phyloP scores from a whole-genome alignment of 2,888 invertebrate genomes.

The Cephus nigrinus region DNA sequence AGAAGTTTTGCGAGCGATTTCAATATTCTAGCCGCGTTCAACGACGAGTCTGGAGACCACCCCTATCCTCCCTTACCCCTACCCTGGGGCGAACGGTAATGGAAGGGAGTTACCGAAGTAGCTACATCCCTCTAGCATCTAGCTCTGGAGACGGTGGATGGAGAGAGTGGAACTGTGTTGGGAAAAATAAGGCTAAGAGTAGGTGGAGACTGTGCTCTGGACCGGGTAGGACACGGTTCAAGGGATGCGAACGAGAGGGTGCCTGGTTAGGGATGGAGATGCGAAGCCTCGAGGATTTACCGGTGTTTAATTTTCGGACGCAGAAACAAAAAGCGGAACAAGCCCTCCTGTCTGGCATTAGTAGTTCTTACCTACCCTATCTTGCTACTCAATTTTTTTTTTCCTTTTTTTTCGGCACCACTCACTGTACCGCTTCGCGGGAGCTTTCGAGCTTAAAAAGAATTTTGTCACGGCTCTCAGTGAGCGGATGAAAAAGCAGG shows the following conservation, averaged over 20 bases:
- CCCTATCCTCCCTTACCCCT: neutral
- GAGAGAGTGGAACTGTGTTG: neutral
- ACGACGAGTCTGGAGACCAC: neutral
- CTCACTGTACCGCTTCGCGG: neutral
- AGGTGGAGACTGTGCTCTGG: neutral
- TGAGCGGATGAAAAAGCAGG: neutral
- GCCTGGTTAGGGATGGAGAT: neutral
- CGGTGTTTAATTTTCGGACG: constrained; percentile 8
- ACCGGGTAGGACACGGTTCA: neutral
- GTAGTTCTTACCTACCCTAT: constrained; percentile 3
- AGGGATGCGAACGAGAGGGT: constrained; percentile 7
- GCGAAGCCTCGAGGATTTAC: constrained; percentile 10
- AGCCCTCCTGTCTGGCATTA: constrained; percentile 2
- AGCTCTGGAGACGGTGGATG: neutral
- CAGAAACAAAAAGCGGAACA: constrained; percentile 5
- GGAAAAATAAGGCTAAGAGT: neutral
- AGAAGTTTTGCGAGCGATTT: constrained; percentile 6
- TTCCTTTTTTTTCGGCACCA: neutral
- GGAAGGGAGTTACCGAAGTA: constrained; percentile 3
- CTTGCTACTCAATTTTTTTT: neutral
- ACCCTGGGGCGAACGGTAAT: neutral
- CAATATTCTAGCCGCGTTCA: constrained; percentile 10
- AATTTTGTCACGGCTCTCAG: constrained; percentile 1
- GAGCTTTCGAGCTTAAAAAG: constrained; percentile 7
- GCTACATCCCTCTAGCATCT: neutral